These are phyloP conservation scores for Pagetopsis macropterus DNA, from an alignment of 2,797 vertebrate species.

Conservation along the genomic window DNA sequence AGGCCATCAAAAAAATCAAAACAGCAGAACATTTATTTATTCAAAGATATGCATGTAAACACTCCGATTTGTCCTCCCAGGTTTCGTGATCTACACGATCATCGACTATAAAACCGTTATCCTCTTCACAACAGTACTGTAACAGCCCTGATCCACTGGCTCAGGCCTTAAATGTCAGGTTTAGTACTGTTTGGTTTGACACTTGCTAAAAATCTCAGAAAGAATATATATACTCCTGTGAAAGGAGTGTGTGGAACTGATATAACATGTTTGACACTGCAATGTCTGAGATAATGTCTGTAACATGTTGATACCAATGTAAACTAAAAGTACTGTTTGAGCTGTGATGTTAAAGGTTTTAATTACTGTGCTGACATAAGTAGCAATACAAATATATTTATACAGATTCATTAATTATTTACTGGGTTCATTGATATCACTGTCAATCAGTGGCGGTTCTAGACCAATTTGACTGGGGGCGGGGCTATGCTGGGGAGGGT, in stretches of 20 bases:
- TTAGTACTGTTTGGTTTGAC: background rate
- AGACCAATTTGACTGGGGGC: too few relatives aligned
- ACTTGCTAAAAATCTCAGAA: background rate
- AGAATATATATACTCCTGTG: background rate
- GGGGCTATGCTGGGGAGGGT: too few relatives aligned
- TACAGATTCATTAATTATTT: background rate
- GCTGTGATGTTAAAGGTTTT: constrained; percentile 43
- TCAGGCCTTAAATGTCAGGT: background rate
- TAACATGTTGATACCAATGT: constrained; percentile 44
- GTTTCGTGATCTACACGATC: background rate
- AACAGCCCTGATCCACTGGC: constrained; percentile 7
- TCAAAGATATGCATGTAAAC: background rate
- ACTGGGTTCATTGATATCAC: background rate
- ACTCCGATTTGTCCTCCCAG: background rate
- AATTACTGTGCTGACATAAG: constrained; percentile 39
- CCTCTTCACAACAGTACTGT: background rate
- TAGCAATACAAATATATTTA: constrained; percentile 64
- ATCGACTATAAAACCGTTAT: background rate
- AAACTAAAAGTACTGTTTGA: constrained; percentile 36
- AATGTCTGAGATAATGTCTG: constrained; percentile 49
- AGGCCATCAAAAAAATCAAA: background rate
- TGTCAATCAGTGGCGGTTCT: background rate
- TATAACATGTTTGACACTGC: constrained; percentile 26
- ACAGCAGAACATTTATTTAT: constrained; percentile 10
- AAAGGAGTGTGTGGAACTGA: constrained; percentile 7